Evolutionary conservation across 30 jellyfish, hydroid and myxozoan genomes (phyloP).

Genomic region (Aurelia aurita): DNA sequence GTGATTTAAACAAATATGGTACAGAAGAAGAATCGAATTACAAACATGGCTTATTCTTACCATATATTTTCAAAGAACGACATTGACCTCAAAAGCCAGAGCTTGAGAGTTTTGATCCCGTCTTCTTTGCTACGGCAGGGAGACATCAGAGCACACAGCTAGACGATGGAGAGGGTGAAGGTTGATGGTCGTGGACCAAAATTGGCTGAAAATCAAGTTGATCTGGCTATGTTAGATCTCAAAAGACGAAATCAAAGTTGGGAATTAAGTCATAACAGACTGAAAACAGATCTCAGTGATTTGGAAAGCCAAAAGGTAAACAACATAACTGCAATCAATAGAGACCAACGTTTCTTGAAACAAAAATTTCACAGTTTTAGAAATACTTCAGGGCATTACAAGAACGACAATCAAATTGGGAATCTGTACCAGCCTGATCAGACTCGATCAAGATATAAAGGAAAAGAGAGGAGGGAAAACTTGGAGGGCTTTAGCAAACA

Average conservation of each 20-base stretch:
- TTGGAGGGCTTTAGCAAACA: no score
- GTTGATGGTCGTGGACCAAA: background rate
- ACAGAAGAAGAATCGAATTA: no score
- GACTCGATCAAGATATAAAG: no score
- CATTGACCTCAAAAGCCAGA: no score
- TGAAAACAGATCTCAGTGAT: slow-evolving; percentile 22
- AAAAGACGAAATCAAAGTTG: slow-evolving; percentile 48
- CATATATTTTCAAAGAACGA: no score
- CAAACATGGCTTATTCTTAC: no score
- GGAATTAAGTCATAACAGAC: slow-evolving; percentile 30
- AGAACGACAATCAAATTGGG: background rate
- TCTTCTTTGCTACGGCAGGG: no score
- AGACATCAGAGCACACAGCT: background rate
- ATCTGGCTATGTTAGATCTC: slow-evolving; percentile 47
- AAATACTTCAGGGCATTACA: slow-evolving; percentile 56
- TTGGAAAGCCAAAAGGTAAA: slow-evolving; percentile 63
- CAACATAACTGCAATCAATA: slow-evolving; percentile 24
- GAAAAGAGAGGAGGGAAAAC: no score
- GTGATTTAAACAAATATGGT: no score
- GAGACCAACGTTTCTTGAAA: slow-evolving; percentile 53
- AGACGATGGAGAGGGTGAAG: background rate
- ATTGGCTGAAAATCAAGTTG: slow-evolving; percentile 1
- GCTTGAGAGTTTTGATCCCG: no score
- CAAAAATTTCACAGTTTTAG: slow-evolving; percentile 30
- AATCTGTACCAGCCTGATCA: no score